phyloP scores from a whole-genome alignment of 2,797 vertebrate species.

The Microctenopoma steveboyesi region DNA sequence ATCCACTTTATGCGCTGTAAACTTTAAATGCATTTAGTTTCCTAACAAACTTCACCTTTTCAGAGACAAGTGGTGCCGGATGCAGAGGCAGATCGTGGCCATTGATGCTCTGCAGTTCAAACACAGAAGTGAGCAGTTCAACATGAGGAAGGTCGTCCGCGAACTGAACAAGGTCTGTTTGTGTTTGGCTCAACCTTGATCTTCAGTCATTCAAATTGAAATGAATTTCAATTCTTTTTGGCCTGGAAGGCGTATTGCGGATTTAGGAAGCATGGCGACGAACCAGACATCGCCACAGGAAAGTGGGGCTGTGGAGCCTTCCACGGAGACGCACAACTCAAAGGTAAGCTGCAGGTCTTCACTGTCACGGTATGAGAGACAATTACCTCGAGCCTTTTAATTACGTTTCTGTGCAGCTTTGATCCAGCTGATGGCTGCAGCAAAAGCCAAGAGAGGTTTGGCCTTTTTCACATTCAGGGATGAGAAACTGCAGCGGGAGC shows the following conservation, averaged over 20 bases:
- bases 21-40: rapidly evolving
- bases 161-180: slow-evolving; percentile 81
- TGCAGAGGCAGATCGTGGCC: slow-evolving; percentile 74
- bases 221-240: not conserved
- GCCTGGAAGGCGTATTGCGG: slow-evolving; percentile 79
- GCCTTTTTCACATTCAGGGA: slow-evolving; percentile 79
- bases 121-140: slow-evolving; percentile 67
- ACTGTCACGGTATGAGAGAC: not conserved
- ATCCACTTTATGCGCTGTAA: rapidly evolving
- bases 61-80: slow-evolving; percentile 76
- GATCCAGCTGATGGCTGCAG: slow-evolving; percentile 85
- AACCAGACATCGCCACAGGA: slow-evolving; percentile 79
- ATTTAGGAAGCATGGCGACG: slow-evolving; percentile 32
- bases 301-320: slow-evolving; percentile 85
- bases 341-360: slow-evolving; percentile 66
- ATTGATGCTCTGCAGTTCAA: slow-evolving; percentile 77
- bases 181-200: not conserved
- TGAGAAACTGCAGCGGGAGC: not conserved
- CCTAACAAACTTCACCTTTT: not conserved
- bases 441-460: slow-evolving; percentile 59
- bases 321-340: slow-evolving; percentile 79
- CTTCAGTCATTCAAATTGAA: no score
- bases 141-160: slow-evolving; percentile 31
- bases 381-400: not conserved
- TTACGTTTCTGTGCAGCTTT: slow-evolving; percentile 58